A percentile compares a stretch with the other conserved stretches of the same genome.
Evolutionary conservation across 2,888 invertebrate species (phyloP).

Genomic region (Congeria kusceri): DNA sequence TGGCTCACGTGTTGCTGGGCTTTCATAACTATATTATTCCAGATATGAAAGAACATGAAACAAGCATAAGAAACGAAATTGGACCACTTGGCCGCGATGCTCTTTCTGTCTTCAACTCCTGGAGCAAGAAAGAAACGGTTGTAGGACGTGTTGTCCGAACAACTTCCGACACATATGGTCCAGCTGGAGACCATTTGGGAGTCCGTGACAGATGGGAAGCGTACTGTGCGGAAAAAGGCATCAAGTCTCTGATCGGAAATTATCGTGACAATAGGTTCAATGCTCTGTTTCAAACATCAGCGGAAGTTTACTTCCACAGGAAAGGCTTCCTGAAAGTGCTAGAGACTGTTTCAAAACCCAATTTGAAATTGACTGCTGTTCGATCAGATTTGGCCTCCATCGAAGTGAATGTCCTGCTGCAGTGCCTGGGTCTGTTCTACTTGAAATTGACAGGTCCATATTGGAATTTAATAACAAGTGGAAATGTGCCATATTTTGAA

Average conservation of each 20-base stretch:
- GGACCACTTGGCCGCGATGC: conserved; percentile 44
- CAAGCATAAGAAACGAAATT: neutral
- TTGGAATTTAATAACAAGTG: conserved; percentile 43
- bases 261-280: conserved; percentile 21
- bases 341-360: conserved; percentile 36
- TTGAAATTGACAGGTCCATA: conserved; percentile 54
- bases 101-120: conserved; percentile 32
- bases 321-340: conserved; percentile 19
- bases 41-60: conserved; percentile 23
- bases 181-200: conserved; percentile 49
- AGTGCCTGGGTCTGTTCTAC: conserved; percentile 52
- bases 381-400: conserved; percentile 40
- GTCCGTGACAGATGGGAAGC: conserved; percentile 55
- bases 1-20: conserved; percentile 48
- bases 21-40: conserved; percentile 24
- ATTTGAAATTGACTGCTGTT: conserved; percentile 50
- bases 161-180: conserved; percentile 43
- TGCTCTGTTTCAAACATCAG: conserved; percentile 14
- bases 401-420: conserved; percentile 34
- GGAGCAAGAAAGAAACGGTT: conserved; percentile 43
- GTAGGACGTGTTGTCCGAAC: conserved; percentile 29
- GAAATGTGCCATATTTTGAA: conserved; percentile 42
- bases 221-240: conserved; percentile 44
- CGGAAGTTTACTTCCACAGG: conserved; percentile 13
- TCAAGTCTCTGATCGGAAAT: conserved; percentile 34